A percentile compares a stretch with the other conserved stretches of the same genome.
Conservation (phyloP, 2,113 vertebrate genomes). For the Melozone crissalis region DNA sequence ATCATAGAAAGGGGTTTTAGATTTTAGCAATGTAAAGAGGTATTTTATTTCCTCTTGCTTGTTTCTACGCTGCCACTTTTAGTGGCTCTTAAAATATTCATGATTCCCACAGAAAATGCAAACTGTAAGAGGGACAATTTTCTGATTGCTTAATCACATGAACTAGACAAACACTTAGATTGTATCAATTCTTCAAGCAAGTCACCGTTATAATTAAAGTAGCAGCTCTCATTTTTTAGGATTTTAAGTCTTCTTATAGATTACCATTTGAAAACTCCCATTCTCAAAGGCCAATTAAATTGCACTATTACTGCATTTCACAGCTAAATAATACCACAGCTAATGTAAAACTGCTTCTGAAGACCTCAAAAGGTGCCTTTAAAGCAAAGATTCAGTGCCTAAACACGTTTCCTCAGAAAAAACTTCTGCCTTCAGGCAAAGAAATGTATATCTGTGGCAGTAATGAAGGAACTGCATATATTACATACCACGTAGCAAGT, state of each 20-base stretch:
- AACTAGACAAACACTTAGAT: conserved; percentile 11
- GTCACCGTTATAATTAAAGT: conserved; percentile 9
- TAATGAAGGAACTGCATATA: background rate
- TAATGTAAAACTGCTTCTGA: background rate
- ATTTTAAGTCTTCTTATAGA: conserved; percentile 19
- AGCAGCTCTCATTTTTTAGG: background rate
- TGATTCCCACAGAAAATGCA: conserved; percentile 39
- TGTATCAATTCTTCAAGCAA: conserved; percentile 31
- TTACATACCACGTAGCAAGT: background rate
- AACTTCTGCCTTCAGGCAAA: background rate
- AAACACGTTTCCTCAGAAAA: background rate
- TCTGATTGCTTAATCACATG: background rate
- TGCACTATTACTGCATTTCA: conserved; percentile 43
- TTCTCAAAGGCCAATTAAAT: conserved; percentile 46
- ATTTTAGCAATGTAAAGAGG: background rate
- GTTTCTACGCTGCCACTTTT: background rate
- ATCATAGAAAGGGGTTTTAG: background rate
- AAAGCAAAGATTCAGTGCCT: conserved; percentile 18
- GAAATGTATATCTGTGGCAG: background rate
- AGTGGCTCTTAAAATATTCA: conserved; percentile 22
- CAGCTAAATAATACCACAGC: conserved; percentile 5
- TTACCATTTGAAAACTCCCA: conserved; percentile 38
- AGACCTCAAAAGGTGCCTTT: background rate
- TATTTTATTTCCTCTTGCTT: background rate
- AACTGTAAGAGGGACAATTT: background rate